phyloP scores from a whole-genome alignment of 2,888 invertebrate species.

The Drosophila mayaguana region DNA sequence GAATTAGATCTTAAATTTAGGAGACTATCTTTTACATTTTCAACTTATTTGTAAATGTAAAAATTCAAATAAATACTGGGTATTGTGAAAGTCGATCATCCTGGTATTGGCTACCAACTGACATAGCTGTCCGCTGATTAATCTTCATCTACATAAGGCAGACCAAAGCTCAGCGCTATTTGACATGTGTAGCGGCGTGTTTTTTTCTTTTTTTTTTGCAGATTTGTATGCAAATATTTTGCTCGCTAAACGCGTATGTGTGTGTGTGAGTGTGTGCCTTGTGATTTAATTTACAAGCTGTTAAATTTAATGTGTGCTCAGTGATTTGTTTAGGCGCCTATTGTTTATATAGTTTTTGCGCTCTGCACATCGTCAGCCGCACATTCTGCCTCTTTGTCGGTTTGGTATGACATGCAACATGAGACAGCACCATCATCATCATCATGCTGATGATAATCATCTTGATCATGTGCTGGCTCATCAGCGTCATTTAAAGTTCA shows the following conservation, averaged over 20 bases:
- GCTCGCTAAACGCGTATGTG: constrained; percentile 23
- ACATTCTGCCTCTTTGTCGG: background rate
- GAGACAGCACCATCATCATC: constrained; percentile 4
- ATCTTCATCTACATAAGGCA: constrained; percentile 48
- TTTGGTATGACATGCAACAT: constrained; percentile 45
- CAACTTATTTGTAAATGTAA: too few species aligned
- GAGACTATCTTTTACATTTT: too few species aligned
- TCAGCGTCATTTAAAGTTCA: constrained; percentile 62
- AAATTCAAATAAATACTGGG: constrained; percentile 9
- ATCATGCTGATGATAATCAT: constrained; percentile 5
- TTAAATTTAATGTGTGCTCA: constrained; percentile 51
- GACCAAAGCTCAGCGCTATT: constrained; percentile 54
- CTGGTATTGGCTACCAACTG: background rate
- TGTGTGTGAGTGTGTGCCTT: constrained; percentile 36
- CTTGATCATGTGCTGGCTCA: constrained; percentile 31
- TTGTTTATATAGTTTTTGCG: constrained; percentile 31
- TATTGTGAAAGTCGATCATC: constrained; percentile 10
- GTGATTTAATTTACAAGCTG: constrained; percentile 60
- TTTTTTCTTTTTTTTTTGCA: constrained; percentile 55
- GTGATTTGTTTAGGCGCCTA: constrained; percentile 50
- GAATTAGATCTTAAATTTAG: too few species aligned
- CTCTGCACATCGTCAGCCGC: constrained; percentile 1
- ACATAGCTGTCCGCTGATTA: constrained; percentile 54
- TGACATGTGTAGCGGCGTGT: constrained; percentile 61
- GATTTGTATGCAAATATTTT: constrained; percentile 66